phyloP scores from a whole-genome alignment of 2,888 invertebrate genomes.

The Nineta flava region DNA sequence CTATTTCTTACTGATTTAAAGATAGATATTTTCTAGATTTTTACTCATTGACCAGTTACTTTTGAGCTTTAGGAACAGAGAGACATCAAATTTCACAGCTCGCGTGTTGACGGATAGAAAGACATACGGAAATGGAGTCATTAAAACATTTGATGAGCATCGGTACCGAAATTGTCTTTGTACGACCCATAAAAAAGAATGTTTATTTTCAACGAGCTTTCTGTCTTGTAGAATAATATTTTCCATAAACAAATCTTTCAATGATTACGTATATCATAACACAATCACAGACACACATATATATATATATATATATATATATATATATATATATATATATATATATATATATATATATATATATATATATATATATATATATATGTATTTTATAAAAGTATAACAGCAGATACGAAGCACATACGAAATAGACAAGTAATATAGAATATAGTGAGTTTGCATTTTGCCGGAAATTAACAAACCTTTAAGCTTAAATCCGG shows the following conservation, averaged over 20 bases:
- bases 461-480: slow-evolving; percentile 9
- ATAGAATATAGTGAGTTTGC: not conserved
- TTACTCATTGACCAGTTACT: too few species aligned
- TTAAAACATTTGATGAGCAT: too few species aligned
- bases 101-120: too few species aligned
- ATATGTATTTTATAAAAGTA: not conserved
- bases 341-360: not conserved
- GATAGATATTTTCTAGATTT: too few species aligned
- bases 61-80: too few species aligned
- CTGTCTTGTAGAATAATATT: not conserved
- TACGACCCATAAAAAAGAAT: too few species aligned
- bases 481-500: slow-evolving; percentile 8
- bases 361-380: not conserved
- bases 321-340: not conserved
- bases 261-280: too few species aligned
- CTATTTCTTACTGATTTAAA: too few species aligned
- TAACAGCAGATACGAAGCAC: not conserved
- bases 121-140: too few species aligned
- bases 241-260: not conserved
- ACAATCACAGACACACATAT: not conserved
- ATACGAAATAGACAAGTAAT: too few species aligned
- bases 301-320: not conserved
- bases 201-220: not conserved
- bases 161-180: too few species aligned
- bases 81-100: too few species aligned